Evolutionary conservation across 1,140 invertebrate genomes (phyloP), one percentile per base, ranked within the genome.

Genomic region (Ectropis grisescens): DNA sequence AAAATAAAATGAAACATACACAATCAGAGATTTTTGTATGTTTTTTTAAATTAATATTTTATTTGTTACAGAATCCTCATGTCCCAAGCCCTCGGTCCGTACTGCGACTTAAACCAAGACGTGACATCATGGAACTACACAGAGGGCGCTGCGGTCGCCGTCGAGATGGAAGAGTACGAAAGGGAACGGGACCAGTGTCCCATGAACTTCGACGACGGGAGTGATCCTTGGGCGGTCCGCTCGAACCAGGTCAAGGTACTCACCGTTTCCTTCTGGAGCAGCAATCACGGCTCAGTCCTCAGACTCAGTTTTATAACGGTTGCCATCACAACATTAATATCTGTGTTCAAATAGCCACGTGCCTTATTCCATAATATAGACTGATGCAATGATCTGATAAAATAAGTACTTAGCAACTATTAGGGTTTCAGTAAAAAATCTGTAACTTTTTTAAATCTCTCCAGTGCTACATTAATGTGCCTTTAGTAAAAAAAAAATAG

Each of bases 191-290:
- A 98, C 82, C 92, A 94, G 57, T 97, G 95, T 75, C 95, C 95
- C 0, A 95, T 97, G 94, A 89, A 91, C 67, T 97, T 97, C 69
- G 94, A 97, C 59, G 94, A 97, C 74, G 95, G 95, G 1, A 81
- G 84, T 13, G 89, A 97, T 82, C 95, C 95, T 0, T 97, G 93
- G 92, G 59, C 85, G 11, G 68, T 85, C 29, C 87, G 87, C 12
- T 91, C 93, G 57, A 91, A 88, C 51, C 87, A 83, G 28, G 85
- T 91, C 11, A 88, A 89, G 60, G 64, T 92, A 5, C 92, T 93
- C 35, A 82, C 80, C 19, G 91, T 84, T 29, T 82, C 78, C 7
- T 70, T 70, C 37, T 79, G 74, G 71, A 64, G 61, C 23, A 75
- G 49, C 25, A 19, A 19, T 19, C 3, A 8, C 8, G 16, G 3